A percentile compares a stretch with the other conserved stretches of the same genome.
Conservation (phyloP, 2,113 vertebrate species). For the Osmerus eperlanus region DNA sequence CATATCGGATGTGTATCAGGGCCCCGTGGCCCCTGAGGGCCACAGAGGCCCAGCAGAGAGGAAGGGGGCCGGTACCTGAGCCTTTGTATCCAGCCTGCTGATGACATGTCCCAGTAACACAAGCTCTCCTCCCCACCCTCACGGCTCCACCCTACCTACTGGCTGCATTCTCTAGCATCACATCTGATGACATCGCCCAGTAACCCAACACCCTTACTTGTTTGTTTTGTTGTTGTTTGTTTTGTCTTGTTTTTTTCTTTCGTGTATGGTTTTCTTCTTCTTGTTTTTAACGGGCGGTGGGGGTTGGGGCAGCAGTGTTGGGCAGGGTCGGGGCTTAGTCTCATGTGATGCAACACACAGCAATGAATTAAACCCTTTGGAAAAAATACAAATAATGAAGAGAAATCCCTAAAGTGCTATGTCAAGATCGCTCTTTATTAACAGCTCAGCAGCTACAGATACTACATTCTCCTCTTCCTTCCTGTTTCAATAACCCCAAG, state of each 20-base stretch:
- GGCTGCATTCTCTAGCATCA: constrained; percentile 44
- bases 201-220: constrained; percentile 60
- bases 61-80: constrained; percentile 12
- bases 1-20: constrained; percentile 1
- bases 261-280: too few species aligned
- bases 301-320: too few species aligned
- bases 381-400: constrained; percentile 52
- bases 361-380: constrained; percentile 53
- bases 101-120: constrained; percentile 70
- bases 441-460: neutral
- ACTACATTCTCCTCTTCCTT: neutral
- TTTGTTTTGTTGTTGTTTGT: constrained; percentile 38
- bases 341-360: constrained; percentile 72
- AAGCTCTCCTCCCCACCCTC: constrained; percentile 38
- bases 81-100: constrained; percentile 51
- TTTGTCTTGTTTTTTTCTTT: too few species aligned
- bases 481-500: neutral
- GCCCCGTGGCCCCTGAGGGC: constrained; percentile 18
- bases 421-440: constrained; percentile 39
- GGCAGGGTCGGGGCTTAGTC: constrained; percentile 27
- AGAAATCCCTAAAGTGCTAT: constrained; percentile 40
- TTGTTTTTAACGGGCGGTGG: too few species aligned
- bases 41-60: constrained; percentile 21
- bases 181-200: constrained; percentile 74
- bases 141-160: constrained; percentile 36